Percentiles rank a stretch among this genome's conserved stretches.
Evolutionary conservation across 2,888 invertebrate genomes (phyloP).

Genomic region (Oasisia sp.): DNA sequence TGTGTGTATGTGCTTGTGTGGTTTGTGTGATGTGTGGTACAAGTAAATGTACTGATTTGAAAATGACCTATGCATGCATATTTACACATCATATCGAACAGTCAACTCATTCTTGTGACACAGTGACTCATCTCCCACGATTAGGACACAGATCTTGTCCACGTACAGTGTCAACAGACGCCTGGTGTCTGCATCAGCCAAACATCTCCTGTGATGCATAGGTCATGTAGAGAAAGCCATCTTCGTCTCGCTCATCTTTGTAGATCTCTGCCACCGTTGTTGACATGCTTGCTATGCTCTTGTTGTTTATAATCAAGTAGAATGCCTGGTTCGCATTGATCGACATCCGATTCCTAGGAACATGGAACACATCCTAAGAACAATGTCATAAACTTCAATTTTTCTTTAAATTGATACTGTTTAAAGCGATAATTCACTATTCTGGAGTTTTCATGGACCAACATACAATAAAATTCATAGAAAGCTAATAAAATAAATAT

Average conservation of each 20-base stretch:
- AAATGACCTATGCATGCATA: neutral
- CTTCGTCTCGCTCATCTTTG: constrained; percentile 79
- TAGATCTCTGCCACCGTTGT: constrained; percentile 85
- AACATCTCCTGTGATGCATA: constrained; percentile 92
- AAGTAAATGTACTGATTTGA: neutral
- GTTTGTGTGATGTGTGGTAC: neutral
- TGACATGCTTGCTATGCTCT: constrained; percentile 83
- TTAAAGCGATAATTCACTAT: too few species aligned
- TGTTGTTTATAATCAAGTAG: constrained; percentile 84
- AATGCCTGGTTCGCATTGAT: constrained; percentile 78
- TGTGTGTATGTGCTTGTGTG: too few species aligned
- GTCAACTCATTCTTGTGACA: neutral
- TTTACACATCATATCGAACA: neutral
- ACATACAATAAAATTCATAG: too few species aligned
- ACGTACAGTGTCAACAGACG: neutral
- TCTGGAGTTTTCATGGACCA: too few species aligned
- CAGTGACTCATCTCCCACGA: neutral
- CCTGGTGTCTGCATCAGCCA: constrained; percentile 67
- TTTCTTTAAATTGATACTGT: too few species aligned
- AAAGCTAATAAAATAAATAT: too few species aligned
- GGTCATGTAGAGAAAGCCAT: constrained; percentile 88
- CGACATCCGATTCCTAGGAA: constrained; percentile 71
- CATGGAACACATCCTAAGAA: neutral
- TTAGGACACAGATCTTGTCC: neutral
- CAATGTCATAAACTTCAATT: neutral